These are phyloP conservation scores for Sphaerophoria taeniata DNA, from an alignment of 2,888 invertebrate genomes.

Conservation along the genomic window DNA sequence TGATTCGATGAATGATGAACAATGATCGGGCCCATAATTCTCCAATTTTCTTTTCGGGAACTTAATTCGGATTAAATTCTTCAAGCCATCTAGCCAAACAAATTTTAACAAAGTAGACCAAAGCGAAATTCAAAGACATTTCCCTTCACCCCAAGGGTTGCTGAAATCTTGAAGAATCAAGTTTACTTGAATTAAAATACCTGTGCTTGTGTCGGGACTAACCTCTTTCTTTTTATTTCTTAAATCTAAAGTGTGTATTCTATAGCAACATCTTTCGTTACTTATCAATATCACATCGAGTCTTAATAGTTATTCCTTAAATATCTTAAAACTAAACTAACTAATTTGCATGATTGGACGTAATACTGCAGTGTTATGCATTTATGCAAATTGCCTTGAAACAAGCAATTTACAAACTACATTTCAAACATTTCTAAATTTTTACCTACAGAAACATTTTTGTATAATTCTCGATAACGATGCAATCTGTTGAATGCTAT, in stretches of 20 bases:
- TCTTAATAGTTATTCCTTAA: slow-evolving; percentile 41
- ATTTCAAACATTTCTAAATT: not conserved
- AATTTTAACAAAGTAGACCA: no score
- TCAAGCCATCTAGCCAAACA: no score
- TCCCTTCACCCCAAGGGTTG: no score
- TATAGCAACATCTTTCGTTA: slow-evolving; percentile 36
- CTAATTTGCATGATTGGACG: slow-evolving; percentile 36
- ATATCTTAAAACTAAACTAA: slow-evolving; percentile 36
- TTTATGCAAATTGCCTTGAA: slow-evolving; percentile 26
- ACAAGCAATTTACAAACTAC: slow-evolving; percentile 29
- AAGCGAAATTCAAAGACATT: no score
- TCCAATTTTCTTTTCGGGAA: no score
- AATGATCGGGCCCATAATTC: no score
- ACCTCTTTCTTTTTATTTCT: slow-evolving; percentile 14
- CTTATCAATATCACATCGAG: slow-evolving; percentile 63
- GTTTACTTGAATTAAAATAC: no score
- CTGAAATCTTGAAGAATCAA: no score
- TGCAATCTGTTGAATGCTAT: not conserved
- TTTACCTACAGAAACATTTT: not conserved
- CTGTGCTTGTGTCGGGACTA: not conserved
- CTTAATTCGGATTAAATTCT: no score
- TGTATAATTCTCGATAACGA: not conserved
- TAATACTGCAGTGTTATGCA: slow-evolving; percentile 56
- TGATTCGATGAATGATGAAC: no score
- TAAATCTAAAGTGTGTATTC: slow-evolving; percentile 40